Evolutionary conservation across 2,888 invertebrate genomes (phyloP).

Genomic region (Tiliacea citrago): DNA sequence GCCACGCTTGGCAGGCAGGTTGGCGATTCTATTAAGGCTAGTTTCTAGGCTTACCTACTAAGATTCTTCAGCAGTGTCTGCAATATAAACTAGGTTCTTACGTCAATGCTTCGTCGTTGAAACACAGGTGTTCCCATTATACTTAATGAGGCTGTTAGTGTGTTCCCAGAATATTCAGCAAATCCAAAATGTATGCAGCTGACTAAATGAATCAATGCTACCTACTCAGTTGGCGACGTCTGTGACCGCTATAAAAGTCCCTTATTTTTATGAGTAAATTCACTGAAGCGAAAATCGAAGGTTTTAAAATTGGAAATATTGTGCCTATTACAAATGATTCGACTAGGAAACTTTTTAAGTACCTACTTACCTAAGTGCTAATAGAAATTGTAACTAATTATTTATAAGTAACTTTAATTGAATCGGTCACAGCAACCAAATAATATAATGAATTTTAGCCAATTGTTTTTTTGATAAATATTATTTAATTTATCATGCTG

Average conservation of each 20-base stretch:
- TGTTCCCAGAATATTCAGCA: neutral
- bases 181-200: neutral
- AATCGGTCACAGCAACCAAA: neutral
- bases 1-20: too few relatives aligned
- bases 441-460: neutral
- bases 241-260: slow-evolving; percentile 4
- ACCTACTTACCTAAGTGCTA: neutral
- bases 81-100: too few relatives aligned
- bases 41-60: neutral
- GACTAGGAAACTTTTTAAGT: neutral
- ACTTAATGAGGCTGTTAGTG: too few relatives aligned
- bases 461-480: neutral
- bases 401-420: neutral
- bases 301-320: neutral
- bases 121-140: too few relatives aligned
- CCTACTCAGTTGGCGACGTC: neutral
- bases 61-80: too few relatives aligned
- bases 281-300: neutral
- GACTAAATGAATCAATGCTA: slow-evolving; percentile 19
- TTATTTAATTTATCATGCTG: neutral
- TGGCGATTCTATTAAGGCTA: too few relatives aligned
- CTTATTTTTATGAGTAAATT: slow-evolving; percentile 12
- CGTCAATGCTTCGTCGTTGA: too few relatives aligned
- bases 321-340: neutral
- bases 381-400: neutral